Evolutionary conservation across 2,888 invertebrate genomes (phyloP).

Genomic region (Neoascia interrupta): DNA sequence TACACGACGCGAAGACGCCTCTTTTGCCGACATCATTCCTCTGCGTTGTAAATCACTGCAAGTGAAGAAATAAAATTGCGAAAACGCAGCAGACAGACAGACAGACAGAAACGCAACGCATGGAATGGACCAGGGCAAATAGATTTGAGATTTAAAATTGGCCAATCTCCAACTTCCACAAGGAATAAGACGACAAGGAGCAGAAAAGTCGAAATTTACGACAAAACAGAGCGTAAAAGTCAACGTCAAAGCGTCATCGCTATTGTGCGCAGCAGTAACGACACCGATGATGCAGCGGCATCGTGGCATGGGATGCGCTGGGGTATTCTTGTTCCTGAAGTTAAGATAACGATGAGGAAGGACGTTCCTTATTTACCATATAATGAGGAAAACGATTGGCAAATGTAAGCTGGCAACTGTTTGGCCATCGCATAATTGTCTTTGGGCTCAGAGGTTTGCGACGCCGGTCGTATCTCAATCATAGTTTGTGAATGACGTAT

Average conservation of each 20-base stretch:
- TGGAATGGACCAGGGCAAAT: conserved; percentile 34
- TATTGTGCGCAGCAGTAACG: neutral
- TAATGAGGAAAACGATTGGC: conserved; percentile 64
- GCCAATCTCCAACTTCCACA: conserved; percentile 2
- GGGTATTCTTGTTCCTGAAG: conserved; percentile 3
- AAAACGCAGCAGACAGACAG: conserved; percentile 22
- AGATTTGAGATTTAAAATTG: conserved; percentile 18
- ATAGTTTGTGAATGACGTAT: conserved; percentile 41
- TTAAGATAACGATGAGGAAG: conserved; percentile 19
- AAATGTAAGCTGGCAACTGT: conserved; percentile 63
- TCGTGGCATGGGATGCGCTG: no score
- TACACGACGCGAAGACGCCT: neutral
- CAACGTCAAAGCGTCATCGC: conserved; percentile 38
- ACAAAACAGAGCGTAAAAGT: conserved; percentile 57
- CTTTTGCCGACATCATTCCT: conserved; percentile 19
- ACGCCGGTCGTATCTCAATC: conserved; percentile 65
- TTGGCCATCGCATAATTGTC: conserved; percentile 45
- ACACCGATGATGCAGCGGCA: neutral
- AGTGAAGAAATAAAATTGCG: conserved; percentile 64
- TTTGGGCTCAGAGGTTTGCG: conserved; percentile 50
- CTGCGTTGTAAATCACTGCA: conserved; percentile 54
- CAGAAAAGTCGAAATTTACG: conserved; percentile 50
- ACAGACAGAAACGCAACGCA: no score
- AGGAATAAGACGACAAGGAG: no score
- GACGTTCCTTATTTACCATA: conserved; percentile 63